Evolutionary conservation across 92 coral and sea anemone genomes (phyloP).

Genomic region (Zoanthus sansibaricus): DNA sequence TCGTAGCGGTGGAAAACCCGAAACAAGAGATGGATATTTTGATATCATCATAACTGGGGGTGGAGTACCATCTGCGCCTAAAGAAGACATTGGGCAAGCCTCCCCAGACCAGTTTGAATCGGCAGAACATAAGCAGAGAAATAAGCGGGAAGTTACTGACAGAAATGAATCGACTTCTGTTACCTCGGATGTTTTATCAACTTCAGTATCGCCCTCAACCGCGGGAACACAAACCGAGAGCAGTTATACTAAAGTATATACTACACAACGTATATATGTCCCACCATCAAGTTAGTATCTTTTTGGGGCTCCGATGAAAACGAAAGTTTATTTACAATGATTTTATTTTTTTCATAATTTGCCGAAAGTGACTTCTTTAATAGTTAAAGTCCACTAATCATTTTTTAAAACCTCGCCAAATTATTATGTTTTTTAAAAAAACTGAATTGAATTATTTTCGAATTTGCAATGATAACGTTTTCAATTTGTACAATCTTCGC

Average conservation of each 20-base stretch:
- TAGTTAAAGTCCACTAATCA: too few relatives aligned
- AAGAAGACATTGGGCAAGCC: not conserved
- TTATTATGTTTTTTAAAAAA: too few relatives aligned
- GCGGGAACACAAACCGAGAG: not conserved
- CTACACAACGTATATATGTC: not conserved
- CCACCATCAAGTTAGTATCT: not conserved
- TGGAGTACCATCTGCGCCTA: not conserved
- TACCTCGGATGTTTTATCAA: not conserved
- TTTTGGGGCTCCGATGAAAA: not conserved
- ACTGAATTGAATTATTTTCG: too few relatives aligned
- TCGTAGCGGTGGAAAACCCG: slow-evolving; percentile 31
- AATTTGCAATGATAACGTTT: too few relatives aligned
- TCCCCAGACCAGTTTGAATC: not conserved
- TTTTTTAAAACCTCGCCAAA: not conserved
- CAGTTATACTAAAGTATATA: not conserved
- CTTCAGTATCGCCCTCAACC: not conserved
- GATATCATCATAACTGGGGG: not conserved
- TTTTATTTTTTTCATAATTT: too few relatives aligned
- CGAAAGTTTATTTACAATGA: not conserved
- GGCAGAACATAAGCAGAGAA: not conserved
- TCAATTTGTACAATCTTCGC: too few relatives aligned
- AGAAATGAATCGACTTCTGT: not conserved
- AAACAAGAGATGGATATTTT: slow-evolving; percentile 25
- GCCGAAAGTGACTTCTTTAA: too few relatives aligned
- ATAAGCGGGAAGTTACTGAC: not conserved